Evolutionary conservation across 2,888 invertebrate species (phyloP), one percentile per base, ranked within the genome.

Genomic region (Bhutanitis thaidina): DNA sequence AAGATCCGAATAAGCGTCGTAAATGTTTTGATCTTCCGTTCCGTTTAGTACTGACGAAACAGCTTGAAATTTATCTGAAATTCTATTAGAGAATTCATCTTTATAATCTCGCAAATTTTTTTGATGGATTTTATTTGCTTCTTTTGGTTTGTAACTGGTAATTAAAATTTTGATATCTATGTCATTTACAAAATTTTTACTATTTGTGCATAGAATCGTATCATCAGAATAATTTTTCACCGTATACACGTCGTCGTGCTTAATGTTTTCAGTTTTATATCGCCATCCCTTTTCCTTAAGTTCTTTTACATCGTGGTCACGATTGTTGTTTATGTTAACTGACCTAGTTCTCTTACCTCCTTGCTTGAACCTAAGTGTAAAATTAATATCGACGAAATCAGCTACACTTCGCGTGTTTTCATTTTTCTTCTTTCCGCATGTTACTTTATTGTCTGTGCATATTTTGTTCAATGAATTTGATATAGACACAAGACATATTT

Each of bases 381-480:
- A 75, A 54, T 77, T 71, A 34, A 87, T 82, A 67, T 85, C 84
- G 41, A 85, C 69, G 32, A 74, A 60, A 59, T 82, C 80, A 8
- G 69, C 57, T 5, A 4, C 7, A 10, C 34, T 34, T 29, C 74
- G 44, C 56, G 77, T 82, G 1, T 55, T 55, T 9, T 71, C 65
- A 45, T 72, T 77, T 56, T 57, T 69, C 1, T 47, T 52, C 37
- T 70, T 59, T 1, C 47, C 49, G 1, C 60, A 46, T 13, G 67
- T 55, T 44, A 59, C 49, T 4, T 54, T 44, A 29, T 58, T 57
- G 44, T 65, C 61, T 14, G 67, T 55, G 32, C 55, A 43, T 29
- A 20, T 50, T 27, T 64, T 57, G 7, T 69, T 69, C 14, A 63
- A 58, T 3, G 59, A 52, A 32, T 62, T 63, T 49, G 67, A 60